A percentile compares a stretch with the other conserved stretches of the same genome.
Evolutionary conservation across 2,888 invertebrate species (phyloP).

Genomic region (Rotaria socialis): DNA sequence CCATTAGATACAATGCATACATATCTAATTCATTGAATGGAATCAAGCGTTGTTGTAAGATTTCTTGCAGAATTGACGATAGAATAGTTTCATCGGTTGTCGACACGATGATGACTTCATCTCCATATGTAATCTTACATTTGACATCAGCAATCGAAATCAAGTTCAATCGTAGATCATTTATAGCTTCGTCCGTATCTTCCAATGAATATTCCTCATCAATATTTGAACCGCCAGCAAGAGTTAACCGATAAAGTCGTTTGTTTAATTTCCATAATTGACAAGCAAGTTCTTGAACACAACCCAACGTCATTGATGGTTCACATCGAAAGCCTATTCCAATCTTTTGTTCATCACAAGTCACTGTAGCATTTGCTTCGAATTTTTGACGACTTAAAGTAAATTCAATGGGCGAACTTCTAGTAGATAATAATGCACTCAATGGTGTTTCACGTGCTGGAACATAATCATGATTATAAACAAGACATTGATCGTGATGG

Average conservation of each 20-base stretch:
- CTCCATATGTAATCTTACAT: not conserved
- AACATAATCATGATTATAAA: not conserved
- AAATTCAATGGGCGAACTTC: not conserved
- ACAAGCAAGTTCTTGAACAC: not conserved
- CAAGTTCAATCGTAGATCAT: not conserved
- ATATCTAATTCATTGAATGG: not conserved
- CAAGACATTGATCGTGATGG: not conserved
- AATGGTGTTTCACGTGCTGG: not conserved
- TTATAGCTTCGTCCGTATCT: not conserved
- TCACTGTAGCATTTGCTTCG: not conserved
- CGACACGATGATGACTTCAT: not conserved
- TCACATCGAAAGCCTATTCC: not conserved
- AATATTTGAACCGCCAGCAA: not conserved
- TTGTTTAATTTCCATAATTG: conserved; percentile 3
- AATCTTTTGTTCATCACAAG: not conserved
- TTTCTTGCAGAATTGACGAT: not conserved
- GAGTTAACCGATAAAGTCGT: not conserved
- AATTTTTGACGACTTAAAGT: not conserved
- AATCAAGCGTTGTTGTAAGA: not conserved
- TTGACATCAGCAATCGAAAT: not conserved
- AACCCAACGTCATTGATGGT: not conserved
- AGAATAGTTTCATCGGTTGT: not conserved
- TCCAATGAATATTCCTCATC: not conserved
- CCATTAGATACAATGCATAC: not conserved
- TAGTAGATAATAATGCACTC: not conserved